phyloP scores from a whole-genome alignment of 1,140 invertebrate genomes.

The Nebria ingens region DNA sequence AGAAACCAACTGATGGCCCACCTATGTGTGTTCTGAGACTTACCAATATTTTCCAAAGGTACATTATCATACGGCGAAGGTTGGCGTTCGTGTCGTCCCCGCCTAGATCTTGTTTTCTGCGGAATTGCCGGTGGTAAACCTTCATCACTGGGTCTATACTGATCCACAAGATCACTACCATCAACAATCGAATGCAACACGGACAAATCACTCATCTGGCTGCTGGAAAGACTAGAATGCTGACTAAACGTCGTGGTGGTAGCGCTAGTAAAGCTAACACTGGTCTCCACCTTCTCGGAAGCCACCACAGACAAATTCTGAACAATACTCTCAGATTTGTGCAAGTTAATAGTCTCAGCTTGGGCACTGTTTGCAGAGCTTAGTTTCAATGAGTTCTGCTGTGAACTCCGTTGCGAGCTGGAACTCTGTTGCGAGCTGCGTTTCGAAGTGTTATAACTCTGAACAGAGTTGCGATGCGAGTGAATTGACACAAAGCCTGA shows the following conservation, averaged over 20 bases:
- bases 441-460: conserved; percentile 49
- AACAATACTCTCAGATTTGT: conserved; percentile 24
- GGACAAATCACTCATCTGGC: not conserved
- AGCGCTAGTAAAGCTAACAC: not conserved
- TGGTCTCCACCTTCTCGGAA: conserved; percentile 6
- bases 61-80: conserved; percentile 69
- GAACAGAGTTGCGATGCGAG: conserved; percentile 45
- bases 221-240: not conserved
- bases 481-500: conserved; percentile 67
- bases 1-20: too few relatives aligned
- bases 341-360: conserved; percentile 11
- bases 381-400: conserved; percentile 11
- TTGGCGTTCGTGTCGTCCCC: conserved; percentile 41
- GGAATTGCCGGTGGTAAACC: conserved; percentile 55
- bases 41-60: conserved; percentile 37
- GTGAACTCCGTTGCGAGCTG: conserved; percentile 36
- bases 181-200: not conserved
- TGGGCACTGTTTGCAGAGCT: not conserved
- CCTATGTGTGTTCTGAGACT: too few relatives aligned
- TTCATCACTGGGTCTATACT: conserved; percentile 20
- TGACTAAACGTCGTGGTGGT: not conserved
- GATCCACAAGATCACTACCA: not conserved
- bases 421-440: conserved; percentile 46
- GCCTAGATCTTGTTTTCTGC: conserved; percentile 43
- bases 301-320: conserved; percentile 13